A percentile compares a stretch with the other conserved stretches of the same genome.
These are phyloP conservation scores for Patagioenas fasciata DNA, from an alignment of 2,113 vertebrate genomes.

Conservation along the genomic window DNA sequence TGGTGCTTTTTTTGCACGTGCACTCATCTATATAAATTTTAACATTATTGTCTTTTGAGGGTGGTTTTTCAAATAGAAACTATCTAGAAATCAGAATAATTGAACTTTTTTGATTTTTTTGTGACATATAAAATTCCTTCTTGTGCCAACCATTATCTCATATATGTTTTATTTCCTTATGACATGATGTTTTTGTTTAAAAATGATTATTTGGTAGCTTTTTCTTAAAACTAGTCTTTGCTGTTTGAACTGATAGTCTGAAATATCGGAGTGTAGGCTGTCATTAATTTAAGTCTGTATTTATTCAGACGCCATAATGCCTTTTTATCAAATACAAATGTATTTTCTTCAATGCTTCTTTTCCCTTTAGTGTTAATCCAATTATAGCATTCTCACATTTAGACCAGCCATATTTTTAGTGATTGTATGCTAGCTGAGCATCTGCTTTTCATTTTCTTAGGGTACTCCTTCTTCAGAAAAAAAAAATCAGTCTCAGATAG, in stretches of 20 bases:
- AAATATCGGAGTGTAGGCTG: background rate
- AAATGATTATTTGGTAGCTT: background rate
- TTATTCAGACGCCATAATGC: background rate
- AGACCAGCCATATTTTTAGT: background rate
- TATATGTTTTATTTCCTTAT: background rate
- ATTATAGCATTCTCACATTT: background rate
- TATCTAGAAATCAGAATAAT: background rate
- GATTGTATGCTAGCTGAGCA: background rate
- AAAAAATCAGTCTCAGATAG: background rate
- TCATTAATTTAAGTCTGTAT: background rate
- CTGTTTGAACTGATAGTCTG: background rate
- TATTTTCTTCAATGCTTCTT: background rate
- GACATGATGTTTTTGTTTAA: background rate
- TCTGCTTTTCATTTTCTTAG: background rate
- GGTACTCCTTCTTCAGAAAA: background rate
- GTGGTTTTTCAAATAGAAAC: background rate
- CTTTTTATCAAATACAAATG: background rate
- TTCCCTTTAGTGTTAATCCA: background rate
- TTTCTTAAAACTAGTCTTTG: background rate
- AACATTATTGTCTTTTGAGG: background rate
- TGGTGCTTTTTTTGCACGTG: background rate
- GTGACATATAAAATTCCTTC: background rate
- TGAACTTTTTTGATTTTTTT: background rate
- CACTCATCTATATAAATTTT: background rate
- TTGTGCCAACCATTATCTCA: background rate